phyloP scores from a whole-genome alignment of 2,797 vertebrate genomes.

The Geotrypetes seraphini region DNA sequence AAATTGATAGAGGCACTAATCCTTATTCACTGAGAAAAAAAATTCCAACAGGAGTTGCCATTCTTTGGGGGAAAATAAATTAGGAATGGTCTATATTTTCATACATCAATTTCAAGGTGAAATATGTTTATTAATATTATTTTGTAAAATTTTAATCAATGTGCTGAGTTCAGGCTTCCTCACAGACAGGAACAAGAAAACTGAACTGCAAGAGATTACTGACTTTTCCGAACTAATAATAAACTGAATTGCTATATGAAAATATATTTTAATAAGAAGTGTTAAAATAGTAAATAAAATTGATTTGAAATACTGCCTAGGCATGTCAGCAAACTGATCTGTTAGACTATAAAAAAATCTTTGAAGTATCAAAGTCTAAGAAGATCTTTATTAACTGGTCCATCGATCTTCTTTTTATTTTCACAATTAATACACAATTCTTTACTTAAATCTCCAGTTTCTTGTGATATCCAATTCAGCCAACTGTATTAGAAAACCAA shows the following conservation, averaged over 20 bases:
- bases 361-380: not conserved
- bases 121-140: constrained; percentile 15
- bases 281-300: constrained; percentile 8
- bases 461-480: no score
- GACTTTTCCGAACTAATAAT: constrained; percentile 13
- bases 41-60: constrained; percentile 18
- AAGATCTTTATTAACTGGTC: constrained; percentile 16
- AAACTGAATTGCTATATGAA: not conserved
- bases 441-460: no score
- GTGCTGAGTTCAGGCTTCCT: no score
- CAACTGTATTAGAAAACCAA: no score
- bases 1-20: constrained; percentile 28
- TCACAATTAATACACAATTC: no score
- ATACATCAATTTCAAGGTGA: constrained; percentile 1
- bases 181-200: not conserved
- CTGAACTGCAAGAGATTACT: constrained; percentile 7
- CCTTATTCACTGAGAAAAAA: constrained; percentile 23
- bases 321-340: constrained; percentile 1
- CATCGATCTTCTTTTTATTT: constrained; percentile 13
- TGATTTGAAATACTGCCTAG: constrained; percentile 14
- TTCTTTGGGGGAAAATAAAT: constrained; percentile 12
- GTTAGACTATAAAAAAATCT: constrained; percentile 2
- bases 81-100: constrained; percentile 21
- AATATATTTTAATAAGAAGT: not conserved
- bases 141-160: no score